phyloP scores from a whole-genome alignment of 2,888 invertebrate genomes.

The Noctuana brunneofusca region DNA sequence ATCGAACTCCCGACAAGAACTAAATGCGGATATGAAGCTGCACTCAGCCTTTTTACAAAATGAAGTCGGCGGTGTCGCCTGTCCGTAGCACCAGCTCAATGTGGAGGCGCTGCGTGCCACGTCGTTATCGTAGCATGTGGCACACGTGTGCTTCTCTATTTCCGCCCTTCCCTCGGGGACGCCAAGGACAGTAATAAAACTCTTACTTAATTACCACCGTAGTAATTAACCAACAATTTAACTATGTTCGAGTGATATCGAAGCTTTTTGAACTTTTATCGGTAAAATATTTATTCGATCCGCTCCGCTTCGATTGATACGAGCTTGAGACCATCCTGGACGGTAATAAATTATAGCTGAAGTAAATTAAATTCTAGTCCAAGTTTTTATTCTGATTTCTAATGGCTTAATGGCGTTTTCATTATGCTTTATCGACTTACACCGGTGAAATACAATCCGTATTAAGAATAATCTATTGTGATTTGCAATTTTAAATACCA shows the following conservation, averaged over 20 bases:
- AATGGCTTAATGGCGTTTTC: conserved; percentile 25
- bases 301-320: conserved; percentile 33
- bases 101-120: conserved; percentile 34
- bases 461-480: conserved; percentile 28
- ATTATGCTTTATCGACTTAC: conserved; percentile 24
- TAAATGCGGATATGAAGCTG: no score
- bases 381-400: conserved; percentile 28
- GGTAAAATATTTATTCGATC: conserved; percentile 33
- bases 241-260: conserved; percentile 29
- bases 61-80: no score
- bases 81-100: no score
- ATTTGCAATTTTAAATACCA: conserved; percentile 32
- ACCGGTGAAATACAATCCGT: conserved; percentile 26
- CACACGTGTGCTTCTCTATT: conserved; percentile 71
- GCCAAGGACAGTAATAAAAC: conserved; percentile 70
- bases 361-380: conserved; percentile 30
- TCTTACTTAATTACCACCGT: conserved; percentile 63
- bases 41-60: no score
- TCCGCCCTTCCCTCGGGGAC: conserved; percentile 72
- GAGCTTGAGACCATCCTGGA: conserved; percentile 26
- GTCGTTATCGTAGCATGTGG: conserved; percentile 67
- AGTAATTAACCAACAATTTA: conserved; percentile 50
- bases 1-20: no score
- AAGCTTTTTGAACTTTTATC: conserved; percentile 33
- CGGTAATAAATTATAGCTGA: conserved; percentile 27